phyloP scores from a whole-genome alignment of 2,797 vertebrate species.

The Cacajao melanocephalus region DNA sequence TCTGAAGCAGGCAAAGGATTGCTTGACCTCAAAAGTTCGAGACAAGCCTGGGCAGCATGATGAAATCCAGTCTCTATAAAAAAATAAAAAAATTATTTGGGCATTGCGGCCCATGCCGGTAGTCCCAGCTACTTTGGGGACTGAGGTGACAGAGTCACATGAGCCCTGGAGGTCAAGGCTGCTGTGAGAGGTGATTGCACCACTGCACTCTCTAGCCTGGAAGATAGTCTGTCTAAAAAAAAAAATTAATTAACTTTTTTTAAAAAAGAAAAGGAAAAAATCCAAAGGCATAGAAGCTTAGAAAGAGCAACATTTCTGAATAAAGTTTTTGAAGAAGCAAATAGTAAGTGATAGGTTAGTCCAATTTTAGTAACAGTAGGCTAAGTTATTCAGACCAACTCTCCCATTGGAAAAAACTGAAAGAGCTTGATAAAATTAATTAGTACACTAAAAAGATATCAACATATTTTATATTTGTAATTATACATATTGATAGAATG shows the following conservation, averaged over 20 bases:
- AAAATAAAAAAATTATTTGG: neutral
- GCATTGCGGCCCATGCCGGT: neutral
- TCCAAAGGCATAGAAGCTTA: neutral
- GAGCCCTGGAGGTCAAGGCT: too few relatives aligned
- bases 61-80: too few relatives aligned
- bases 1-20: too few relatives aligned
- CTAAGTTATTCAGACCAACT: neutral
- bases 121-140: too few relatives aligned
- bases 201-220: too few relatives aligned
- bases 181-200: too few relatives aligned
- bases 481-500: neutral
- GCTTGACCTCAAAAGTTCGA: too few relatives aligned
- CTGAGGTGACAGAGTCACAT: too few relatives aligned
- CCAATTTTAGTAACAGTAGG: neutral
- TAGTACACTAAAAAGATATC: neutral
- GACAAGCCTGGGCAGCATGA: too few relatives aligned
- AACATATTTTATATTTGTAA: neutral
- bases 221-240: too few relatives aligned
- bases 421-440: neutral
- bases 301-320: neutral
- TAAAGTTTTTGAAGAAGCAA: neutral
- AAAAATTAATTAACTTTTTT: too few relatives aligned
- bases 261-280: too few relatives aligned
- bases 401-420: neutral
- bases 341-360: neutral